Base-by-base conservation (phyloP, 2,888 invertebrate genomes). In the Cryptus viduatorius region DNA sequence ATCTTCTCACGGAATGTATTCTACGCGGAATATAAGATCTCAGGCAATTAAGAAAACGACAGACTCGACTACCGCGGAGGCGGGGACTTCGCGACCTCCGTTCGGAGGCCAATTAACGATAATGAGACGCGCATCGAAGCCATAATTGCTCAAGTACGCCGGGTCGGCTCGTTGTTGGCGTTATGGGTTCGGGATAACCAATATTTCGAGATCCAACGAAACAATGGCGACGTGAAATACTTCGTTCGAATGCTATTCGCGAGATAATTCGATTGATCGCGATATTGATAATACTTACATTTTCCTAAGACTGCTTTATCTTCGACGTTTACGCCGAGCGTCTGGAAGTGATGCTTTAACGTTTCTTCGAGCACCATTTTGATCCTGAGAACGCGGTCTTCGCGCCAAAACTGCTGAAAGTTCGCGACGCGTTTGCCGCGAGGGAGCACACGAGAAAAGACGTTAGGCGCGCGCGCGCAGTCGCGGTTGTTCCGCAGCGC, bases 341-440 rank as follows among this genome's bases (percentile, higher is more conserved):
- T 77, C 10, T 86, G 80, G 48, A 93, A 93, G 78, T 91, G 87
- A 59, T 88, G 85, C 44, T 82, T 81, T 68, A 93, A 88, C 31
- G 82, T 88, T 79, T 92, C 88, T 56, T 85, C 88, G 29, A 86
- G 83, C 84, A 91, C 90, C 93, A 93, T 93, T 84, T 90, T 91
- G 87, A 80, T 77, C n/a, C 77, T 69, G 44, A 75, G 56, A 65
- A 73, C 80, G 75, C 76, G 64, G 72, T 44, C 80, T 92, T 92
- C 89, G 90, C 92, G 92, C 92, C 92, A 91, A 91, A 90, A 89
- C 84, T 88, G 84, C 76, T 67, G 69, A 75, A 79, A 24, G 24
- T 65, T 12, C 59, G 64, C 68, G 59, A 42, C 53, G 69, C 69
- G 77, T 4, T 12, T 67, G 53, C 12, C 59, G 56, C 50, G 75